Evolutionary conservation across 2,113 vertebrate species (phyloP).

Genomic region (Cyprinodon tularosa): DNA sequence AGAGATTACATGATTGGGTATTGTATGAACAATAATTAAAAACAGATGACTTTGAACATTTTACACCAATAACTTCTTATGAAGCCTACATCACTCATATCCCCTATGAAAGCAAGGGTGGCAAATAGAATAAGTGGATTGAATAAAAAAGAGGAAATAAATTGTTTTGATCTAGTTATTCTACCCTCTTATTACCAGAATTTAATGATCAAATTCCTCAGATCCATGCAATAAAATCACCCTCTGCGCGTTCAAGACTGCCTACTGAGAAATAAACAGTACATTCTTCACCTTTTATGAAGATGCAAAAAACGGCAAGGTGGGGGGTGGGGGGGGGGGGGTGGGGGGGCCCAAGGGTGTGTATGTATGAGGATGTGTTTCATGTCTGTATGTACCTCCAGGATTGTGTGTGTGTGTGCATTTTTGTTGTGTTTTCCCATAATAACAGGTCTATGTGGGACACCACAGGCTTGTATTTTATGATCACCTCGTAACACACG

Average conservation of each 20-base stretch:
- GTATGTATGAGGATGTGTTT: conserved; percentile 48
- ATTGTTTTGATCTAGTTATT: conserved; percentile 43
- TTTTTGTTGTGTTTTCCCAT: conserved; percentile 69
- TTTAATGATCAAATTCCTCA: conserved; percentile 23
- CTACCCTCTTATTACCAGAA: conserved; percentile 37
- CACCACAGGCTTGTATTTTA: conserved; percentile 78
- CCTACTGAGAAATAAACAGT: conserved; percentile 65
- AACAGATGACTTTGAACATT: background rate
- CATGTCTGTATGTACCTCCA: conserved; percentile 44
- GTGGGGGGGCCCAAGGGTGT: conserved; percentile 26
- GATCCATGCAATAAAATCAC: conserved; percentile 11
- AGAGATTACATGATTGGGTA: background rate
- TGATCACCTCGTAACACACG: conserved; percentile 74
- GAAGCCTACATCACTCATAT: conserved; percentile 19
- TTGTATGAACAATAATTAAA: background rate
- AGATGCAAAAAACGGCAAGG: conserved; percentile 47
- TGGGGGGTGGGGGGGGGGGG: too few relatives aligned
- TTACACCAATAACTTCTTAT: conserved; percentile 18
- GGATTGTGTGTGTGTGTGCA: conserved; percentile 38
- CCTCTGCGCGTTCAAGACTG: conserved; percentile 13
- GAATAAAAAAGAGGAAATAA: conserved; percentile 46
- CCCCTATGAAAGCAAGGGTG: conserved; percentile 23
- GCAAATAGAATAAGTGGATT: conserved; percentile 35
- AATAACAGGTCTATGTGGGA: conserved; percentile 78
- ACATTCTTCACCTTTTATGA: conserved; percentile 70